phyloP scores from a whole-genome alignment of 2,113 vertebrate species.

The Microcebus ravelobensis region DNA sequence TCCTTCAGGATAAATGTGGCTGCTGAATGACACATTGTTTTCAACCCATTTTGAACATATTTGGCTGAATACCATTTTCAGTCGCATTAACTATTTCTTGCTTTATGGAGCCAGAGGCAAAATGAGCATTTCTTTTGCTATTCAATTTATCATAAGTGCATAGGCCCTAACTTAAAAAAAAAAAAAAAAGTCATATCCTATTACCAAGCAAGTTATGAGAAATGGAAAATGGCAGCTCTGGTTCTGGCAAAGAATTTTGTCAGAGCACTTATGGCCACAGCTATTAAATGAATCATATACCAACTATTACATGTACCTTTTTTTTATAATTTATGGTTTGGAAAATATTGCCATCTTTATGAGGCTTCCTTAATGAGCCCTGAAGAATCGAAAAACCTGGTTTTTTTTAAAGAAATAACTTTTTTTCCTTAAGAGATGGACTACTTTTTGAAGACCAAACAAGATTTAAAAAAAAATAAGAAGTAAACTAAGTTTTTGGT shows the following conservation, averaged over 20 bases:
- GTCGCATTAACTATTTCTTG: not conserved
- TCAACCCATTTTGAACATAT: not conserved
- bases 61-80: not conserved
- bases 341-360: constrained; percentile 37
- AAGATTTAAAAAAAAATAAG: not conserved
- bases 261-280: not conserved
- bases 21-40: not conserved
- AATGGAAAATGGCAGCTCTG: not conserved
- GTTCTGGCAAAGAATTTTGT: not conserved
- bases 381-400: not conserved
- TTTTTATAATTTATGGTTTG: not conserved
- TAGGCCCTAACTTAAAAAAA: not conserved
- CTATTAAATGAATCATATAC: not conserved
- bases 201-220: not conserved
- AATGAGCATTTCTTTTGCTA: not conserved
- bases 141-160: not conserved
- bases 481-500: not conserved
- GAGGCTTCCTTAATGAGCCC: not conserved
- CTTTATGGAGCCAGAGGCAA: constrained; percentile 37
- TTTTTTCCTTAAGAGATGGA: not conserved
- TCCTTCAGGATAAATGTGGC: not conserved
- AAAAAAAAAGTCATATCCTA: not conserved
- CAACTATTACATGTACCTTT: not conserved
- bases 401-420: not conserved
- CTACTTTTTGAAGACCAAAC: not conserved